Percentiles rank a stretch among this genome's conserved stretches.
Conservation (phyloP, 1,140 invertebrate genomes). For the Melanaphis sacchari region DNA sequence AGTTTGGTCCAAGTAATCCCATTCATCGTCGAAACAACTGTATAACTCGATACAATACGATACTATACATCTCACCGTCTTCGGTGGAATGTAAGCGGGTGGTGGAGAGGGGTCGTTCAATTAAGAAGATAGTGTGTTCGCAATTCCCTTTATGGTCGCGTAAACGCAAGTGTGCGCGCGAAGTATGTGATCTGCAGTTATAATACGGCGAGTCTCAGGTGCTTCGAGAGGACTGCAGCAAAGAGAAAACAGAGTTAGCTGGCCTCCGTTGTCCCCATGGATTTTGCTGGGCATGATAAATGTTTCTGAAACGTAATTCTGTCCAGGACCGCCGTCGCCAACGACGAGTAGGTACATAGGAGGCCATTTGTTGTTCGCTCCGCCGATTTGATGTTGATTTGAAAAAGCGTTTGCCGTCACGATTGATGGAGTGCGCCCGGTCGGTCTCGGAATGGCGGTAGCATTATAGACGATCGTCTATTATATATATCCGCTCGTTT, state of each 20-base stretch:
- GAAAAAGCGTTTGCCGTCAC: slow-evolving; percentile 57
- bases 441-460: background rate
- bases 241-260: background rate
- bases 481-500: background rate
- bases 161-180: background rate
- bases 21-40: background rate
- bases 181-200: slow-evolving; percentile 2
- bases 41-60: background rate
- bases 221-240: background rate
- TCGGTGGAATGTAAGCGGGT: background rate
- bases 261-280: background rate
- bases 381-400: slow-evolving; percentile 55
- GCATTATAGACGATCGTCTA: slow-evolving; percentile 15
- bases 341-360: background rate
- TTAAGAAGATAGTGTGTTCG: background rate
- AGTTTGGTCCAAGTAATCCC: background rate
- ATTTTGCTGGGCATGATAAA: slow-evolving; percentile 2
- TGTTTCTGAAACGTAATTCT: slow-evolving; percentile 28
- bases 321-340: background rate
- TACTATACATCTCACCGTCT: background rate
- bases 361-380: slow-evolving; percentile 48
- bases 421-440: slow-evolving; percentile 49
- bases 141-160: background rate
- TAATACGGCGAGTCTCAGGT: slow-evolving; percentile 12
- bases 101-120: background rate